Percentiles rank a stretch among this genome's conserved stretches.
Conservation (phyloP, 2,888 invertebrate genomes). For the Scaptomyza flava region DNA sequence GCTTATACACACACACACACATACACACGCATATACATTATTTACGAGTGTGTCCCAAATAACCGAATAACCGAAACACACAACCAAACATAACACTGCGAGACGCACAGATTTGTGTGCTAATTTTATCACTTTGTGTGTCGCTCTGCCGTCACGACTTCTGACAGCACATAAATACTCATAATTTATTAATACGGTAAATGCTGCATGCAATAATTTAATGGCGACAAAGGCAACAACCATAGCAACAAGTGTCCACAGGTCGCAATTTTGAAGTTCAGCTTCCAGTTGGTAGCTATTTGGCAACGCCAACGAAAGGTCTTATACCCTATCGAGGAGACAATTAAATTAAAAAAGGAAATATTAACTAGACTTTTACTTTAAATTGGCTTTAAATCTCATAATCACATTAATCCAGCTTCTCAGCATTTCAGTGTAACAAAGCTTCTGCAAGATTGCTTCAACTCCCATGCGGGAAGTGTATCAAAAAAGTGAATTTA, state of each 20-base stretch:
- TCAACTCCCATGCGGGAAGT: conserved; percentile 8
- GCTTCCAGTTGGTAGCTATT: conserved; percentile 19
- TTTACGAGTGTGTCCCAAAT: conserved; percentile 53
- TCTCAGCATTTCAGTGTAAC: not conserved
- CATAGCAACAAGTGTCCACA: conserved; percentile 55
- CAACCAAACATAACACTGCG: conserved; percentile 40
- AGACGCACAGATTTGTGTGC: conserved; percentile 81
- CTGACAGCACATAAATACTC: conserved; percentile 84
- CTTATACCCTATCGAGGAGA: conserved; percentile 29
- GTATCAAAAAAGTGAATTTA: conserved; percentile 62
- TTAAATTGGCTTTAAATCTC: no score
- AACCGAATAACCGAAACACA: conserved; percentile 47
- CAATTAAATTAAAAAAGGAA: not conserved
- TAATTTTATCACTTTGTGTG: conserved; percentile 85
- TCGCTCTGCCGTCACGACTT: conserved; percentile 82
- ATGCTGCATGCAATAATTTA: conserved; percentile 81
- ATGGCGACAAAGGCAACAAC: conserved; percentile 66
- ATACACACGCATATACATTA: conserved; percentile 54
- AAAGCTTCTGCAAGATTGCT: not conserved
- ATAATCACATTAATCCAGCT: not conserved
- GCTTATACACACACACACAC: conserved; percentile 35
- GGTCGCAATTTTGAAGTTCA: conserved; percentile 47
- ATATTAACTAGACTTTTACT: not conserved
- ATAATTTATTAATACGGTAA: conserved; percentile 83
- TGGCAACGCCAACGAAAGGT: conserved; percentile 8